Evolutionary conservation across 92 coral and sea anemone species (phyloP).

Genomic region (Epizoanthus stellaris): DNA sequence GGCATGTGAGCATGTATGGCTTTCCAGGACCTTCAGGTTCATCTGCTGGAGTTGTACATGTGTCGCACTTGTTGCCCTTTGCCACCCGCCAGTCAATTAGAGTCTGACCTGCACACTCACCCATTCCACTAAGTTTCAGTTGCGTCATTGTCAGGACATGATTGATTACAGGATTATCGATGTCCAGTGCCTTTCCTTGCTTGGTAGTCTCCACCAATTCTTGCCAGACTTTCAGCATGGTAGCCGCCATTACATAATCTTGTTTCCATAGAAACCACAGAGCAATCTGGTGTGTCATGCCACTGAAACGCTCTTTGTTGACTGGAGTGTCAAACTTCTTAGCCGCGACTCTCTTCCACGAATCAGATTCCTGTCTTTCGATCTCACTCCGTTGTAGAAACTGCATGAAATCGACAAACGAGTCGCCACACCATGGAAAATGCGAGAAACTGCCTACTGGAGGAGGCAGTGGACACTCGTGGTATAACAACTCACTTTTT

Average conservation of each 20-base stretch:
- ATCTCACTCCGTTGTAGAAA: slow-evolving; percentile 6
- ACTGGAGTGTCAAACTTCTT: slow-evolving; percentile 7
- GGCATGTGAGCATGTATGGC: slow-evolving; percentile 3
- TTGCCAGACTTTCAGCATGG: slow-evolving; percentile 29
- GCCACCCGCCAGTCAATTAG: slow-evolving; percentile 27
- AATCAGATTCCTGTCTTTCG: slow-evolving; percentile 22
- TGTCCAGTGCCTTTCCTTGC: not conserved
- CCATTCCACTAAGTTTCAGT: slow-evolving; percentile 10
- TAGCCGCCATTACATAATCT: not conserved
- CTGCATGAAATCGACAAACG: not conserved
- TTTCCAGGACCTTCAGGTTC: slow-evolving; percentile 8
- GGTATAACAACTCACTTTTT: not conserved
- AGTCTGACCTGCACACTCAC: slow-evolving; percentile 5
- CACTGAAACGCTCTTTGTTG: slow-evolving; percentile 6
- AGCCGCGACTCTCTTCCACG: slow-evolving; percentile 1
- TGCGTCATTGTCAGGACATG: slow-evolving; percentile 9
- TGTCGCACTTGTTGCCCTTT: not conserved
- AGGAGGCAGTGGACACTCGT: not conserved
- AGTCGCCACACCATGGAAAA: not conserved
- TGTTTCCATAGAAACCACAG: slow-evolving; percentile 13
- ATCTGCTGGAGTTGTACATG: slow-evolving; percentile 4
- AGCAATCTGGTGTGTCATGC: not conserved
- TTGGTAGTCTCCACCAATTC: not conserved
- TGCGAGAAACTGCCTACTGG: not conserved
- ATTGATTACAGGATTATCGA: not conserved